Evolutionary conservation across 2,888 invertebrate genomes (phyloP).

Genomic region (Maniola hyperantus): DNA sequence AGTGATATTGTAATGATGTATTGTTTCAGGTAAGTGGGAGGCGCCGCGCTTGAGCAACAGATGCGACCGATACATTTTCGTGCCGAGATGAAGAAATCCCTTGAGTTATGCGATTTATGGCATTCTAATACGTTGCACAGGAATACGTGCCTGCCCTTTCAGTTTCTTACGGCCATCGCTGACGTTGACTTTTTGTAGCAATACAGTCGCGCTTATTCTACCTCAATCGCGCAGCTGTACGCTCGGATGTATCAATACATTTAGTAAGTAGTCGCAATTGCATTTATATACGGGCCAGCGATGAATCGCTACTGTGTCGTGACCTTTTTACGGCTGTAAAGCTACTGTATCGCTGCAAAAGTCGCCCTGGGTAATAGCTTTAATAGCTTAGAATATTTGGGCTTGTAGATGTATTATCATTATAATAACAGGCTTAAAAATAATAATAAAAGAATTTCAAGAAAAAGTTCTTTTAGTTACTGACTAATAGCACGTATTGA

Average conservation of each 20-base stretch:
- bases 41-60: slow-evolving; percentile 57
- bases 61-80: slow-evolving; percentile 61
- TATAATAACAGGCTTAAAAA: not conserved
- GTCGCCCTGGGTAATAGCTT: too few relatives aligned
- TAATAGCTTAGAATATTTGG: not conserved
- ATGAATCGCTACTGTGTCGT: too few relatives aligned
- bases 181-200: too few relatives aligned
- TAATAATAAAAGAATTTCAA: not conserved
- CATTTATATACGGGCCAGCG: too few relatives aligned
- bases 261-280: too few relatives aligned
- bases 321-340: too few relatives aligned
- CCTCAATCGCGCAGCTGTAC: too few relatives aligned
- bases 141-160: slow-evolving; percentile 48
- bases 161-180: slow-evolving; percentile 24
- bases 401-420: too few relatives aligned
- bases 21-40: slow-evolving; percentile 82
- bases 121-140: slow-evolving; percentile 45
- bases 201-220: too few relatives aligned
- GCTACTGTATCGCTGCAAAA: too few relatives aligned
- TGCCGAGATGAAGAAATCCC: slow-evolving; percentile 60
- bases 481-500: not conserved
- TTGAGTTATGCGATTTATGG: slow-evolving; percentile 66
- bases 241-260: too few relatives aligned
- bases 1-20: slow-evolving; percentile 79
- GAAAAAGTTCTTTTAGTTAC: not conserved